Conservation (phyloP, 2,888 invertebrate species). For the Seira musarum region DNA sequence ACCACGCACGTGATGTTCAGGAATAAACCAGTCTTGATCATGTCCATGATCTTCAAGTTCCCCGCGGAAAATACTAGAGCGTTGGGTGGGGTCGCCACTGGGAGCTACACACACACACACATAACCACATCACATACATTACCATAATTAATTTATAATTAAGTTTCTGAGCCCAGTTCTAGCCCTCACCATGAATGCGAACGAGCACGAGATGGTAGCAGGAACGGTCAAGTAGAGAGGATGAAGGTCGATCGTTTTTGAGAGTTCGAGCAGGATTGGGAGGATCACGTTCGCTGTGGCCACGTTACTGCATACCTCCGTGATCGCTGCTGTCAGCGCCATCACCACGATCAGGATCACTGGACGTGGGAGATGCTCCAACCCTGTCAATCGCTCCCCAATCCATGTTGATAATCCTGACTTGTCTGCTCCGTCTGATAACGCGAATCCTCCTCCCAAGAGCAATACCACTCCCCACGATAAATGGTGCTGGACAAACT, state of each 20-base stretch:
- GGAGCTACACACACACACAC: too few species aligned
- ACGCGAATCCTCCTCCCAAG: conserved; percentile 55
- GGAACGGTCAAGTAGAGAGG: conserved; percentile 93
- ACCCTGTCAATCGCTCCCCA: conserved; percentile 4
- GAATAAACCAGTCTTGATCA: conserved; percentile 66
- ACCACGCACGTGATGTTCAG: conserved; percentile 64
- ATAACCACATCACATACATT: too few species aligned
- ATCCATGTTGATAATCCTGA: conserved; percentile 29
- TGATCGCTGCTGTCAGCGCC: conserved; percentile 50
- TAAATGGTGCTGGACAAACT: conserved; percentile 54
- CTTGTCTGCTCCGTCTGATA: conserved; percentile 34
- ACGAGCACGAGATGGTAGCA: conserved; percentile 89
- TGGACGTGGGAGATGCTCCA: conserved; percentile 25
- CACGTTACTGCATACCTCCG: conserved; percentile 52
- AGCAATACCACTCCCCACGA: conserved; percentile 64
- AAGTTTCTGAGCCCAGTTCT: too few species aligned
- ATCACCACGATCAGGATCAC: conserved; percentile 44
- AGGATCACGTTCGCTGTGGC: conserved; percentile 43
- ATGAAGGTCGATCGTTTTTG: too few species aligned
- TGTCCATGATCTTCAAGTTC: conserved; percentile 72
- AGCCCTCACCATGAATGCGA: conserved; percentile 84
- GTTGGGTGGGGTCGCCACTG: conserved; percentile 97
- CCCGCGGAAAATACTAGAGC: conserved; percentile 89
- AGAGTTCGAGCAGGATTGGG: conserved; percentile 49
- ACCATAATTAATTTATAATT: too few species aligned